Conservation (phyloP, 2,113 vertebrate species). For the Toxostoma redivivum region DNA sequence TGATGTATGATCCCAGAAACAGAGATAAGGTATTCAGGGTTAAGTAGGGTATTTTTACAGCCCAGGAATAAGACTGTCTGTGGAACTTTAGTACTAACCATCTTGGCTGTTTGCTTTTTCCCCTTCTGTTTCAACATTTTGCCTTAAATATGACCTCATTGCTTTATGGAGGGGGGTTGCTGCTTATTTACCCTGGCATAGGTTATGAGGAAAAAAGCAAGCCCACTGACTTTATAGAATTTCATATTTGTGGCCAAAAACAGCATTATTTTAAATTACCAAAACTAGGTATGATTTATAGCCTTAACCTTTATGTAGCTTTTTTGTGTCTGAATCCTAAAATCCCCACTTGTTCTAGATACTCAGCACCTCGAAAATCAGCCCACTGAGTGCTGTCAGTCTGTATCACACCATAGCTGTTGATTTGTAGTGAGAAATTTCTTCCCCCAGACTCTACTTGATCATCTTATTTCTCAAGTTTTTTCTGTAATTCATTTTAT, state of each 20-base stretch:
- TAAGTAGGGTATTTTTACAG: constrained; percentile 24
- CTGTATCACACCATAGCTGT: neutral
- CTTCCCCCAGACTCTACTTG: neutral
- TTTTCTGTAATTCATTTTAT: constrained; percentile 9
- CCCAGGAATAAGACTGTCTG: neutral
- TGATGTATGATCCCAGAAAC: constrained; percentile 5
- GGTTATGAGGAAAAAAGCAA: neutral
- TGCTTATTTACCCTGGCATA: neutral
- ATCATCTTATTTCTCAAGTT: neutral
- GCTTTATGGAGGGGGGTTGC: neutral
- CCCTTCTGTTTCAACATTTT: constrained; percentile 5
- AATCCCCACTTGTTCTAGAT: neutral
- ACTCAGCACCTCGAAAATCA: neutral
- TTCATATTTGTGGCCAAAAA: neutral
- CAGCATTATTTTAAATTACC: neutral
- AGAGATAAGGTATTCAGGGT: constrained; percentile 5
- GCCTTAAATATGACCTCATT: neutral
- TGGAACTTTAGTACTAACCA: neutral
- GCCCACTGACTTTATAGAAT: neutral
- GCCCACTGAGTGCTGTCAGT: neutral
- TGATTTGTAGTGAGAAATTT: constrained; percentile 3
- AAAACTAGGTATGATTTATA: neutral
- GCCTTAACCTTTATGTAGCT: neutral
- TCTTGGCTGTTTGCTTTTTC: neutral
- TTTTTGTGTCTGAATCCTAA: neutral